These are phyloP conservation scores for Lepisosteus oculatus DNA, from an alignment of 2,113 vertebrate genomes.

Conservation along the genomic window DNA sequence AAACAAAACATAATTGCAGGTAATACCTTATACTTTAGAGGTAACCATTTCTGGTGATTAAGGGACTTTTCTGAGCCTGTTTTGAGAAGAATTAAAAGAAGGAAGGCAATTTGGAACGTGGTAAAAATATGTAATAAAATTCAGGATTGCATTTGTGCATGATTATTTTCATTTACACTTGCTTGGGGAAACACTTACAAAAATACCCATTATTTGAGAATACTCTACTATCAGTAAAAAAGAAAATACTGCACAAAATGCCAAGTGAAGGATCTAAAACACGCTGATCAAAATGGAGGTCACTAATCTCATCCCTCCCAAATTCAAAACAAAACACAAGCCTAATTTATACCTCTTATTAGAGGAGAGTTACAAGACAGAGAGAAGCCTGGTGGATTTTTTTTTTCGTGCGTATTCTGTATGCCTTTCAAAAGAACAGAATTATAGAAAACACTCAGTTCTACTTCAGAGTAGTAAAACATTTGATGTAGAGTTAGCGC, in stretches of 20 bases:
- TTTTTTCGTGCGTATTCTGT: slow-evolving; percentile 20
- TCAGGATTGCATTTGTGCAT: slow-evolving; percentile 3
- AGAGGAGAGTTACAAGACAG: too few relatives aligned
- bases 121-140: slow-evolving; percentile 20
- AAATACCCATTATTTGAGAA: slow-evolving; percentile 13
- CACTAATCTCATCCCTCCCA: too few relatives aligned
- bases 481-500: slow-evolving; percentile 56
- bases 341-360: background rate
- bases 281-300: too few relatives aligned
- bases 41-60: slow-evolving; percentile 9
- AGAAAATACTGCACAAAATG: too few relatives aligned
- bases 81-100: slow-evolving; percentile 19
- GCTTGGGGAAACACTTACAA: slow-evolving; percentile 3
- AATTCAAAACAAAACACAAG: too few relatives aligned
- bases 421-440: slow-evolving; percentile 31
- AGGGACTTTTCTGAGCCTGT: slow-evolving; percentile 13
- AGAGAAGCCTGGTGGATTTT: background rate
- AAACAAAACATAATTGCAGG: slow-evolving; percentile 15
- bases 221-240: slow-evolving; percentile 1
- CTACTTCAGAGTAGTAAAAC: slow-evolving; percentile 40
- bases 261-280: too few relatives aligned
- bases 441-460: slow-evolving; percentile 28
- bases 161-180: slow-evolving; percentile 12
- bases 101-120: slow-evolving; percentile 16
- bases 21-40: slow-evolving; percentile 9